Percentiles rank a stretch among this genome's conserved stretches.
These are phyloP conservation scores for Thysanoteuthis rhombus DNA, from an alignment of 2,888 invertebrate species.

Conservation along the genomic window DNA sequence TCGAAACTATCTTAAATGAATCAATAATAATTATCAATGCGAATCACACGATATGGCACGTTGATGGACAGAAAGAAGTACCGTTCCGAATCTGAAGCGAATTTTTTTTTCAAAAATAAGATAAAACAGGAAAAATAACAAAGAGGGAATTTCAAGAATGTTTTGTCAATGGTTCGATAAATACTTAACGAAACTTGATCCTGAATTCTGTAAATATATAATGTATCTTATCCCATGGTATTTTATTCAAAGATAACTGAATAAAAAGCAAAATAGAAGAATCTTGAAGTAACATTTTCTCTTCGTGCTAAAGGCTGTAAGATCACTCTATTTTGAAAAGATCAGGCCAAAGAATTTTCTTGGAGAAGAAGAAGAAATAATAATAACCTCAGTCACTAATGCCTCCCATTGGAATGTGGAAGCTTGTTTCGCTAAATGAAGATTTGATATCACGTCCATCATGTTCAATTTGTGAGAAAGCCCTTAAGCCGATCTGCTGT, in stretches of 20 bases:
- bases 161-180: neutral
- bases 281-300: neutral
- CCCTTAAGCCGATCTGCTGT: neutral
- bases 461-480: neutral
- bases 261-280: neutral
- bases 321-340: neutral
- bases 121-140: no score
- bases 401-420: neutral
- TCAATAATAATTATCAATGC: neutral
- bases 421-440: neutral
- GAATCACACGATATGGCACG: neutral
- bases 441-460: neutral
- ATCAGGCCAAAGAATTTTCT: neutral
- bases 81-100: neutral
- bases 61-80: neutral
- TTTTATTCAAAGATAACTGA: neutral
- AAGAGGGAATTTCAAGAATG: neutral
- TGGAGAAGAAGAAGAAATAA: neutral
- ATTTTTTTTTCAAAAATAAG: neutral
- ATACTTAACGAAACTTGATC: neutral
- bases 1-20: neutral
- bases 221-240: neutral
- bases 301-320: neutral
- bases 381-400: neutral
- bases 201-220: neutral